Evolutionary conservation across 2,797 vertebrate species (phyloP), one percentile per base, ranked within the genome.

Genomic region (Eulemur coronatus): DNA sequence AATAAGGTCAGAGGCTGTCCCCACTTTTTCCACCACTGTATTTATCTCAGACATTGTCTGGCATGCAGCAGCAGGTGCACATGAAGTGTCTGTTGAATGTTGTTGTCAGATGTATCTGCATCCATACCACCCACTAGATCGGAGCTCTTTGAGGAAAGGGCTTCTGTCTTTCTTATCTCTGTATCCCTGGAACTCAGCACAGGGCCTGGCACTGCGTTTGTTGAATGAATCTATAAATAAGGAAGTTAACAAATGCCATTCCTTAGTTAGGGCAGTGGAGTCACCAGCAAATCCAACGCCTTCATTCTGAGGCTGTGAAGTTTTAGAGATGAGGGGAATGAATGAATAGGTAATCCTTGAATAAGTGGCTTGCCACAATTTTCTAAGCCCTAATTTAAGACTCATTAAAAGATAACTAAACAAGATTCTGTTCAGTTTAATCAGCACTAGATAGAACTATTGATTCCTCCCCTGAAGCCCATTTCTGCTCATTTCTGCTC

Each of bases 331-430:
- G 2, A 65, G 38, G 28, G 57, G 35, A 63, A 76, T 4, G 76
- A 88, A 89, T 43, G 65, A 95, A 78, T 55, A 79, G 17, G 8
- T 52, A 95, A 81, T 76, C 80, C 48, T 78, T 52, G 17, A 86
- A 78, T 75, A 92, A 84, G 78, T 67, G 30, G 59, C 72, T 96
- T 89, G 38, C 89, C 84, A 96, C 65, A 86, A 43, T 87, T 80
- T 93, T 95, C 65, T 50, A 46, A 55, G 59, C 75, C 84, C 93
- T 69, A 67, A 95, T 63, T 84, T 95, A 89, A 94, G 82, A 84
- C 78, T 86, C 97, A 97, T 93, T 96, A 91, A 97, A 94, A 92
- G 87, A 93, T 93, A 96, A 92, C 93, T 80, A 85, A 91, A 87
- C 38, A 76, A 70, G 72, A 85, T 81, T 89, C 33, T 87, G 28